A percentile compares a stretch with the other conserved stretches of the same genome.
These are phyloP conservation scores for Pluvialis apricaria DNA, from an alignment of 2,113 vertebrate genomes.

Conservation along the genomic window DNA sequence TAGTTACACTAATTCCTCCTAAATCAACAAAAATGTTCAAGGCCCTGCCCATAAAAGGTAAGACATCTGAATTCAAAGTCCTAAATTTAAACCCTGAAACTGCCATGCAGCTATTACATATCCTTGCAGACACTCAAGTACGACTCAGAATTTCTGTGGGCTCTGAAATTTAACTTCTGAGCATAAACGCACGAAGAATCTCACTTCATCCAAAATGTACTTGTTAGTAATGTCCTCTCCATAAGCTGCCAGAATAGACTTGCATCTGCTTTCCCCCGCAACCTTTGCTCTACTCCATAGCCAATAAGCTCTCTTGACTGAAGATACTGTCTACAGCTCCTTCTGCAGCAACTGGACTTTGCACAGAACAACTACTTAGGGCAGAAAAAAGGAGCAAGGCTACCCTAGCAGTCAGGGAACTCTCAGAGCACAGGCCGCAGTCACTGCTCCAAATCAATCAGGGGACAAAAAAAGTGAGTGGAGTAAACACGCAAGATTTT, in stretches of 20 bases:
- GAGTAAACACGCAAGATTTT: background rate
- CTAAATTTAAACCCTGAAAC: background rate
- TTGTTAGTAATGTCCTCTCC: background rate
- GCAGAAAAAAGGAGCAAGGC: background rate
- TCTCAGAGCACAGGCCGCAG: background rate
- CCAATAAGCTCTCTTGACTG: background rate
- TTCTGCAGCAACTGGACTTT: background rate
- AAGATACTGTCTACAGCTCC: background rate
- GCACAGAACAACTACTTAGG: background rate
- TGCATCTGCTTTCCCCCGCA: background rate
- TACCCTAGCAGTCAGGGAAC: background rate
- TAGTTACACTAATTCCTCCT: background rate
- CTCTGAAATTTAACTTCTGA: background rate
- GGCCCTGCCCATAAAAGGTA: background rate
- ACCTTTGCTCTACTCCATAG: background rate
- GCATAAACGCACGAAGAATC: background rate
- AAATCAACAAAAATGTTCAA: background rate
- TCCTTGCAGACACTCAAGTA: background rate
- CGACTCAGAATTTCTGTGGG: background rate
- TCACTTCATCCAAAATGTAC: background rate
- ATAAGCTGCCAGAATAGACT: background rate
- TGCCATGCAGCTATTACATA: background rate
- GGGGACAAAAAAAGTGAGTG: accelerated
- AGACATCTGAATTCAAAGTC: background rate
- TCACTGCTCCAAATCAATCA: background rate